Base-by-base conservation (phyloP, 2,113 vertebrate species). In the Tragulus kanchil region DNA sequence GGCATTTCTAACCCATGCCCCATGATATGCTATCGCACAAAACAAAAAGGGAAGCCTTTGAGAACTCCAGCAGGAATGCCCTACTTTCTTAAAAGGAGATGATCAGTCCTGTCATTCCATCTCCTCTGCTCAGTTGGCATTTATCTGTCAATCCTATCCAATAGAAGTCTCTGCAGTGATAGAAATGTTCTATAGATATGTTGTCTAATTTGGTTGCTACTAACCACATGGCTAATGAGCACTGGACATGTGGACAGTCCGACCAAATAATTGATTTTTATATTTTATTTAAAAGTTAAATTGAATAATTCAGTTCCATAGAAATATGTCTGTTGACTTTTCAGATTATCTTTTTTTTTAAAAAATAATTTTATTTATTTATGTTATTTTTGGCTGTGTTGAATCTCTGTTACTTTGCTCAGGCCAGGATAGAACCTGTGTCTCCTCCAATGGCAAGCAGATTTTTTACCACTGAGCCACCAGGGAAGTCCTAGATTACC, bases 261-360 rank as follows among this genome's bases (percentile, higher is more conserved):
- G 45, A 75, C 17, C 86, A 84, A 93, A 31, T 67, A 84, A 88
- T 17, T 87, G 16, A 85, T 54, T 69, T 93, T 31, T 64, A 89
- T 78, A 79, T 84, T 93, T 62, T 84, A 73, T 31, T 78, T 86
- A 62, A 96, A 90, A 85, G 75, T 90, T 87, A 92, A 92, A 26
- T 75, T 87, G 11, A 94, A 56, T 19, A 88, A 25, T 58, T 4
- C 19, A 36, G 48, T 56, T 79, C 15, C 83, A 25, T 71, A 58
- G 15, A 92, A 92, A 82, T 25, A 8, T 92, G 28, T 83, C 84
- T 67, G 77, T 84, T n/a, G 15, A 52, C 25, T 54, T 85, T 85
- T 89, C 61, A 89, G 52, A 90, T 71, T 45, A 45, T 73, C 69
- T 13, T 45, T 36, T 36, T n/a, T n/a, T n/a, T n/a, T n/a, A 45